A percentile compares a stretch with the other conserved stretches of the same genome.
These are phyloP conservation scores for Epinephelus cyanopodus DNA, from an alignment of 2,113 vertebrate genomes.

Conservation along the genomic window DNA sequence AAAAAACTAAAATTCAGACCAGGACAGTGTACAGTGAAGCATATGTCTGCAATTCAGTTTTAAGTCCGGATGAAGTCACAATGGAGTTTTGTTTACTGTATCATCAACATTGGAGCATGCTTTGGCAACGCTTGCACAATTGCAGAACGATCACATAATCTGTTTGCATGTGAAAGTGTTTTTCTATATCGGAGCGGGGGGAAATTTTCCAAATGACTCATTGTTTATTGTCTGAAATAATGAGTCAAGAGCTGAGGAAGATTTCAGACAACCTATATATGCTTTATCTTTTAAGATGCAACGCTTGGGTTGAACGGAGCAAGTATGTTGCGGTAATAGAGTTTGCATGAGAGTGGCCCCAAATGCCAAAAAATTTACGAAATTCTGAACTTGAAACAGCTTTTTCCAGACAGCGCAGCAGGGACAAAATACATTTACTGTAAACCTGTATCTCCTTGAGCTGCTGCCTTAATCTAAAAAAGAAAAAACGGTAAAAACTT, in stretches of 20 bases:
- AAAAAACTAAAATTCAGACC: conserved; percentile 47
- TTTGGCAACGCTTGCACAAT: conserved; percentile 66
- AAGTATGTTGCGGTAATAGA: neutral
- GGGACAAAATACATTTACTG: conserved; percentile 49
- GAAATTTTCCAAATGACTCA: conserved; percentile 52
- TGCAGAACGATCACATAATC: conserved; percentile 65
- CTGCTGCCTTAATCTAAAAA: conserved; percentile 61
- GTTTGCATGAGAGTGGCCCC: conserved; percentile 27
- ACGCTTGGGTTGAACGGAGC: neutral
- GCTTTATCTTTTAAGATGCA: conserved; percentile 35
- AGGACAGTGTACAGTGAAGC: conserved; percentile 68
- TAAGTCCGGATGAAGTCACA: conserved; percentile 74
- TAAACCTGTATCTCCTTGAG: conserved; percentile 67
- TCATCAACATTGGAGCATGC: conserved; percentile 74
- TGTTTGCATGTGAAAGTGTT: conserved; percentile 73
- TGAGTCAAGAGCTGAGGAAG: conserved; percentile 31
- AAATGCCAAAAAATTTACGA: conserved; percentile 31
- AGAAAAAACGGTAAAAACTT: conserved; percentile 44
- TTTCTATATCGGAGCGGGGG: conserved; percentile 55
- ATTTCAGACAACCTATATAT: conserved; percentile 33
- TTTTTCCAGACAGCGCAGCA: conserved; percentile 41
- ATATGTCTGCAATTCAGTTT: conserved; percentile 79
- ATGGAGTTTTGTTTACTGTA: conserved; percentile 79
- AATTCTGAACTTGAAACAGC: conserved; percentile 47
- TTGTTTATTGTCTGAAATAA: conserved; percentile 73